Evolutionary conservation across 2,797 vertebrate genomes (phyloP), one percentile per base, ranked within the genome.

Genomic region (Fratercula arctica): DNA sequence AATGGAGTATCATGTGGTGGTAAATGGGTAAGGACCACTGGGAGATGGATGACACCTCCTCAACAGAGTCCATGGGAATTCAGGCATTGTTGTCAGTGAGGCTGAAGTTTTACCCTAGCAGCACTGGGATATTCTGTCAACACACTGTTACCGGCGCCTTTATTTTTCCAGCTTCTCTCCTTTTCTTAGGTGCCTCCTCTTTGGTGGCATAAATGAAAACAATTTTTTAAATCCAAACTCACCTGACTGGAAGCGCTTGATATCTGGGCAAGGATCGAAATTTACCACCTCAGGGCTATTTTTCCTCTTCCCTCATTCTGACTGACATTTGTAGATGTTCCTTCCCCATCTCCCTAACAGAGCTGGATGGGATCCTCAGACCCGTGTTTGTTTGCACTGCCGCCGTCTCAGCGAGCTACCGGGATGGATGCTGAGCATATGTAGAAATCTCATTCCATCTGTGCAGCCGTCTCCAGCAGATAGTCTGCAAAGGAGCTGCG

Each of bases 401-500:
- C 12, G 1, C 84, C 2, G 0, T 63, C 87, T 87, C 64, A 33
- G 77, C 1, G 5, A 90, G 63, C 72, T 70, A 63, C 46, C 6
- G 1, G 35, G 66, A 60, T 25, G 78, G 59, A 66, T 4, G 11
- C 80, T 46, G 90, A 97, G 87, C 96, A 96, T 97, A 97, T 93
- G 94, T 31, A 85, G 69, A 82, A 20, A 37, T 69, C 67, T 91
- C 23, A 0, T 90, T 89, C 96, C 96, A 96, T 96, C 95, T 97
- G 95, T 95, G 95, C 89, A 89, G 70, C 68, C 77, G 28, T 63
- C 95, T 59, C 35, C 68, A 69, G 75, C 89, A 75, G 64, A 51
- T 6, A 92, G 60, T 75, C 90, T 83, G 86, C 29, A 37, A 45
- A 76, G 85, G 61, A 83, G 57, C 85, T 82, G 90, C 0, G n/a